These are phyloP conservation scores for Littorina saxatilis DNA, from an alignment of 1,140 invertebrate genomes.

Conservation along the genomic window DNA sequence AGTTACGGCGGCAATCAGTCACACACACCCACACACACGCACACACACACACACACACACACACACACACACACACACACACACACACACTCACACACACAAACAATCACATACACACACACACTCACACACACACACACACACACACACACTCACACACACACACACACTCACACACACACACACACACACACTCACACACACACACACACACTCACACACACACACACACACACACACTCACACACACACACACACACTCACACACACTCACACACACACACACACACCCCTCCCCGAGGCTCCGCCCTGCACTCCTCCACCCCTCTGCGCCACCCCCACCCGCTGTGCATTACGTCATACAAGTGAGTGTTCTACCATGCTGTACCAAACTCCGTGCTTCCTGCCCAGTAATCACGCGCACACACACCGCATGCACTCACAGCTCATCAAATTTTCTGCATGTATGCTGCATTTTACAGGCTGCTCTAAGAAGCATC, in stretches of 20 bases:
- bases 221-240: conserved; percentile 14
- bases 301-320: background rate
- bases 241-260: conserved; percentile 16
- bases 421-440: background rate
- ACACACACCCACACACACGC: too few relatives aligned
- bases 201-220: background rate
- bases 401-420: too few relatives aligned
- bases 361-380: too few relatives aligned
- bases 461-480: too few relatives aligned
- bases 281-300: background rate
- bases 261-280: conserved; percentile 14
- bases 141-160: conserved; percentile 19
- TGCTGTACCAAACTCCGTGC: too few relatives aligned
- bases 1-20: too few relatives aligned
- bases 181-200: conserved; percentile 22
- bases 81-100: conserved; percentile 32
- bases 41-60: conserved; percentile 40
- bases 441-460: background rate
- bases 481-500: too few relatives aligned
- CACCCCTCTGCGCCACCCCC: background rate
- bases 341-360: too few relatives aligned
- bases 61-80: conserved; percentile 42
- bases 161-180: conserved; percentile 20
- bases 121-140: conserved; percentile 15
- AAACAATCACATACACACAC: too few relatives aligned